phyloP scores from a whole-genome alignment of 2,113 vertebrate genomes.

The Phalacrocorax carbo region DNA sequence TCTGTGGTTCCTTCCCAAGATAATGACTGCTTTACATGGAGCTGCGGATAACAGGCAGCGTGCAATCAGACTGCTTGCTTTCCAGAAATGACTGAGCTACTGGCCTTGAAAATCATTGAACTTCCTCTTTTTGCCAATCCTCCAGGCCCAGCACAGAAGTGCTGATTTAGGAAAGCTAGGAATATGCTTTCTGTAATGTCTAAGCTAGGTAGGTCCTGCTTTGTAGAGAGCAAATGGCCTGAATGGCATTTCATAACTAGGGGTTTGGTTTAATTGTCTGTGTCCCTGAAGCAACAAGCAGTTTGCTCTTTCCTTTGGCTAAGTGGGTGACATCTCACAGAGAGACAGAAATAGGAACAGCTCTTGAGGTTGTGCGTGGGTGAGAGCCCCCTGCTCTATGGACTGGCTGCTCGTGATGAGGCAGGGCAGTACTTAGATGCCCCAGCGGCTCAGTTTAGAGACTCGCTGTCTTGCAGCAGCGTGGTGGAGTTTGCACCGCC shows the following conservation, averaged over 20 bases:
- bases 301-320: background rate
- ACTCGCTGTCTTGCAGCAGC: background rate
- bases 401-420: background rate
- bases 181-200: background rate
- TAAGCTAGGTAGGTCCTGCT: background rate
- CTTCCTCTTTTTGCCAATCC: background rate
- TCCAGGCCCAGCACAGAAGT: background rate
- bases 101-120: background rate
- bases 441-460: background rate
- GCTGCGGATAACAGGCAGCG: background rate
- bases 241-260: background rate
- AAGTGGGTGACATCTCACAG: background rate
- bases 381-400: background rate
- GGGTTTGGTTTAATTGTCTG: background rate
- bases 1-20: background rate
- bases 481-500: rapidly evolving
- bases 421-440: background rate
- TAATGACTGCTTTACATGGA: background rate
- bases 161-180: background rate
- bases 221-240: background rate
- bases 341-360: background rate
- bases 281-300: background rate
- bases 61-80: background rate
- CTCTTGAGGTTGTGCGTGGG: background rate
- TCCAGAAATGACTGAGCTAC: background rate